phyloP scores from a whole-genome alignment of 2,113 vertebrate species.

The Fregetta grallaria region DNA sequence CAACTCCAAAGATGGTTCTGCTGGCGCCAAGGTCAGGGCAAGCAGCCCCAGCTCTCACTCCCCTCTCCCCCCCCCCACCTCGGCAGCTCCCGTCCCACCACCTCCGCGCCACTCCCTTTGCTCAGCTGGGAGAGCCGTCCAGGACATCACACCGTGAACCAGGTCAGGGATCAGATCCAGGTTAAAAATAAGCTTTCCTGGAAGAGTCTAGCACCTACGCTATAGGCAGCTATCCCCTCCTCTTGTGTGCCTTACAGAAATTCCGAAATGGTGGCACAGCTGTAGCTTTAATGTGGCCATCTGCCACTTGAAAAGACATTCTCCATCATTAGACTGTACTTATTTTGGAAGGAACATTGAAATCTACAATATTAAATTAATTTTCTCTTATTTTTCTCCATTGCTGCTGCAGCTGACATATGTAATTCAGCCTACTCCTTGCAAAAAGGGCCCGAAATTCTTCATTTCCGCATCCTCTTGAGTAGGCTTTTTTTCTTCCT shows the following conservation, averaged over 20 bases:
- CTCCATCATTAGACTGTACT: slow-evolving; percentile 27
- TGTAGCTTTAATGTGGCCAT: slow-evolving; percentile 42
- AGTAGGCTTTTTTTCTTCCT: not conserved
- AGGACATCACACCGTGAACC: rapidly evolving
- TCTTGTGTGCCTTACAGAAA: not conserved
- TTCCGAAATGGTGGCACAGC: slow-evolving; percentile 21
- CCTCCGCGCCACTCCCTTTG: rapidly evolving
- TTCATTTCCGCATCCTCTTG: not conserved
- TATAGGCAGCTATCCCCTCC: not conserved
- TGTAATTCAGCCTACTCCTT: not conserved
- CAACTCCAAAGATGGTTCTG: not conserved
- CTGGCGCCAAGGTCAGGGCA: not conserved
- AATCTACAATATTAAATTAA: slow-evolving; percentile 46
- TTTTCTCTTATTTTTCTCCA: not conserved
- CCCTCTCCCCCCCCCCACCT: not conserved
- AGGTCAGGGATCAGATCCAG: not conserved
- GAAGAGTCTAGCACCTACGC: not conserved
- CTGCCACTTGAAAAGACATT: slow-evolving; percentile 54
- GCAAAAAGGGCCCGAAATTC: not conserved
- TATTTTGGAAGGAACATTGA: slow-evolving; percentile 42
- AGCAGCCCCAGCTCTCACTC: not conserved
- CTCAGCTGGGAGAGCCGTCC: not conserved
- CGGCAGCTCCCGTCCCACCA: not conserved
- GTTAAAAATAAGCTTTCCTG: slow-evolving; percentile 7
- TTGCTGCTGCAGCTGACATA: not conserved